These are phyloP conservation scores for Standfussiana lucernea DNA, from an alignment of 2,888 invertebrate species.

Conservation along the genomic window DNA sequence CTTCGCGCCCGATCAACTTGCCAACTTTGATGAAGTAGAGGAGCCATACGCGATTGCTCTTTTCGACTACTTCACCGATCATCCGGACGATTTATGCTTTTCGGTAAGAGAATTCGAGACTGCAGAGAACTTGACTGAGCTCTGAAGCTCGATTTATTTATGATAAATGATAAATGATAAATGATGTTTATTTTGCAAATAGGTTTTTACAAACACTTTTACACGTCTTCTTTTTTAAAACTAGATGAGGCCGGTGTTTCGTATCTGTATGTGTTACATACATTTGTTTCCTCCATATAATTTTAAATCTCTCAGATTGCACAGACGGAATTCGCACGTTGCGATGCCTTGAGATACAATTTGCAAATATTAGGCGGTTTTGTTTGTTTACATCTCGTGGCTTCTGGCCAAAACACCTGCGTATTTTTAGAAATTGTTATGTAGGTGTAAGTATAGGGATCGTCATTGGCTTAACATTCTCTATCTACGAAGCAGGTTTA, in stretches of 20 bases:
- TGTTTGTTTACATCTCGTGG: slow-evolving; percentile 75
- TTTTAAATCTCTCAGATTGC: slow-evolving; percentile 19
- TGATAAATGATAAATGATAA: no score
- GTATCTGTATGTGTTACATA: not conserved
- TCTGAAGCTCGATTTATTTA: slow-evolving; percentile 21
- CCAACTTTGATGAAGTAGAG: slow-evolving; percentile 73
- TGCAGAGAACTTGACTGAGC: not conserved
- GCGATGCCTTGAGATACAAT: slow-evolving; percentile 40
- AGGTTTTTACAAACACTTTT: no score
- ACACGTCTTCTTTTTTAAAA: no score
- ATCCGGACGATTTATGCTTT: slow-evolving; percentile 95
- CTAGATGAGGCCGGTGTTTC: no score
- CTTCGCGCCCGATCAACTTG: slow-evolving; percentile 55
- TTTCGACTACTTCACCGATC: slow-evolving; percentile 94
- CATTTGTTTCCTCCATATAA: not conserved
- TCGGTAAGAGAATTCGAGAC: slow-evolving; percentile 90
- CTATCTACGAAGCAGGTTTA: slow-evolving; percentile 66
- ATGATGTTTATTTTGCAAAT: no score
- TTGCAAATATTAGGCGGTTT: slow-evolving; percentile 60
- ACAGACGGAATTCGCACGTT: slow-evolving; percentile 11
- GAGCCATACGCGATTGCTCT: slow-evolving; percentile 94
- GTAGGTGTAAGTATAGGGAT: slow-evolving; percentile 68
- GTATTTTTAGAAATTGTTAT: slow-evolving; percentile 75
- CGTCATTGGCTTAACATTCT: slow-evolving; percentile 57
- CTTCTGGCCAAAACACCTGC: slow-evolving; percentile 76